phyloP scores from a whole-genome alignment of 2,113 vertebrate genomes.

The Mustela lutreola region DNA sequence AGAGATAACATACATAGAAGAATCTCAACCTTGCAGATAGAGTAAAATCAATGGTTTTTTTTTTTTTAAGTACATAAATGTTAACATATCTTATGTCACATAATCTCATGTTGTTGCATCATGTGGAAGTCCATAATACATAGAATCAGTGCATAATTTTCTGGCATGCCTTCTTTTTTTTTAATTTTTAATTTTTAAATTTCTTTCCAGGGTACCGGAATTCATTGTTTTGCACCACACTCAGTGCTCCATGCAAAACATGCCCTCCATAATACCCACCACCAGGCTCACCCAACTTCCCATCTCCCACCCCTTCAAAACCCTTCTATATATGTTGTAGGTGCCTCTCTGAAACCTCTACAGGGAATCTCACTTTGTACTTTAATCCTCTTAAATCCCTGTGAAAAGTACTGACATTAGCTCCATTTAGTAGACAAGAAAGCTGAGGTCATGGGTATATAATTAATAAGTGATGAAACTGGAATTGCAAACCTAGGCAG shows the following conservation, averaged over 20 bases:
- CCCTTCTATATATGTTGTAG: background rate
- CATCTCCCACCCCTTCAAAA: no score
- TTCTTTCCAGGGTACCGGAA: no score
- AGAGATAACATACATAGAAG: background rate
- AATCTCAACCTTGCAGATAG: background rate
- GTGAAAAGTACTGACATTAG: background rate
- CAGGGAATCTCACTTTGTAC: background rate
- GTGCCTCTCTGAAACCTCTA: background rate
- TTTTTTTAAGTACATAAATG: background rate
- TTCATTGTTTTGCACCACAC: no score
- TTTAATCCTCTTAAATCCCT: background rate
- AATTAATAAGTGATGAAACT: background rate
- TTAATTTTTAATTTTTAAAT: no score
- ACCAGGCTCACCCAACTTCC: no score
- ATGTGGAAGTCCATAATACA: background rate
- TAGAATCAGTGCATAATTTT: background rate
- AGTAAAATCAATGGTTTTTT: background rate
- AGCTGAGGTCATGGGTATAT: background rate
- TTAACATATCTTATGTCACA: background rate
- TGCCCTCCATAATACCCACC: no score
- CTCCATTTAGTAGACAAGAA: conserved; percentile 4
- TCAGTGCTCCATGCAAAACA: no score
- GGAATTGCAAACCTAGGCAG: background rate
- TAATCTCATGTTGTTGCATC: background rate
- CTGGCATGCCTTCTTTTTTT: no score